Evolutionary conservation across 2,113 vertebrate genomes (phyloP), one percentile per base, ranked within the genome.

Genomic region (Columba janthina): DNA sequence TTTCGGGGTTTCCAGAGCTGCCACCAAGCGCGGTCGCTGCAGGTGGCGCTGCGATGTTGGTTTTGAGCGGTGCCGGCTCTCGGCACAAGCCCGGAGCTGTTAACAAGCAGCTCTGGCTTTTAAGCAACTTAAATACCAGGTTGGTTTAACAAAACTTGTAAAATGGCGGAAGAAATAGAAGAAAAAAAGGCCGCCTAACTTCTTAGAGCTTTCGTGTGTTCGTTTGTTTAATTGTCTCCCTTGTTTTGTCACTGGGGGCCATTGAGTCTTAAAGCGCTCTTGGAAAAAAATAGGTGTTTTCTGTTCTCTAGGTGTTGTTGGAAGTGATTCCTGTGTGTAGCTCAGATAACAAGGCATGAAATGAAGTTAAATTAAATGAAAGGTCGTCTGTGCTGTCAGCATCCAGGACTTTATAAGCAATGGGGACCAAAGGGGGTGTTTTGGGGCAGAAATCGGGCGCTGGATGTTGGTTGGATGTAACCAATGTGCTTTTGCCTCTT

Each of bases 11-110:
- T 65, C 28, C 85, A 14, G 70, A 34, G 93, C 74, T 94, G 97
- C 72, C 90, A 95, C 82, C 96, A 94, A 94, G 96, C 92, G 50
- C 80, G 72, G 96, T 31, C 64, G 84, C 98, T 98, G 98, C 94
- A 98, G 98, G 97, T 98, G 98, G 98, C 97, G 96, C 98, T 97
- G 97, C 96, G 83, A 98, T 79, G 96, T 98, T 96, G 98, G 96
- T 87, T 98, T 98, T 98, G 91, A 97, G 97, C 94, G 77, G 2
- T 51, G 62, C 56, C 72, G 12, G 83, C 21, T 26, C 77, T 48
- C 34, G 28, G 44, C 57, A 1, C 3, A 12, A 78, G 29, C 91
- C 38, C 36, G 11, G 62, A 61, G 85, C 90, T 32, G 48, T 36
- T 15, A 82, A 32, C 53, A 8, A 92, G 88, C 62, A 54, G 96